Evolutionary conservation across 2,797 vertebrate species (phyloP), one percentile per base, ranked within the genome.

Genomic region (Acomys russatus): DNA sequence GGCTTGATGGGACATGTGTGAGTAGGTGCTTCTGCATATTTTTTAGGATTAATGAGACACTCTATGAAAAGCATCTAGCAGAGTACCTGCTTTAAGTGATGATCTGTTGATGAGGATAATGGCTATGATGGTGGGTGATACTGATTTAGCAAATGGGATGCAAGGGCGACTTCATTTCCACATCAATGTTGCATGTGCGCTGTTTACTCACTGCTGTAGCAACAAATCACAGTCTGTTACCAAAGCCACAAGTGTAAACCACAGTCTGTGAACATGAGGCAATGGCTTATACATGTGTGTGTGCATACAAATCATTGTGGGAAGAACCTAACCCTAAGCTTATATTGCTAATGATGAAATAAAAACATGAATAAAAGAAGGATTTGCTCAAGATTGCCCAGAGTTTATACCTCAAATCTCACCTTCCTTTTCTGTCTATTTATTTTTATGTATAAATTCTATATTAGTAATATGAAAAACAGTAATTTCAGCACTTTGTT

Each of bases 251-350:
- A 9, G 9, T 76, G 8, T n/a, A 30, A 7, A 44, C 0, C 25
- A 64, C 23, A 15, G 4, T 85, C 78, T 80, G 10, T 76, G 38
- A 49, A 6, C 38, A 23, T 49, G 25, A 35, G 38, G 22, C 5
- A 73, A 9, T 28, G 38, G 77, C 4, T 64, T 12, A 61, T 49
- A 9, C 2, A 23, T 88, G 44, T 74, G 4, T 6, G 88, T 25
- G 25, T 20, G 11, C 4, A 28, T 63, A 56, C 77, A 23, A 44
- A 14, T 95, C 90, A 56, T 82, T 80, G 30, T 88, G 18, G 0
- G 51, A 44, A 89, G 8, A 51, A 64, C n/a, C 79, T 93, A 92
- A 78, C 44, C 90, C 71, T 79, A 86, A 63, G 33, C 35, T 91
- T 82, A 59, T 61, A 35, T 63, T 91, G 25, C 30, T 17, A 86